Conservation (phyloP, 2,888 invertebrate genomes). For the Clepsis dumicolana region DNA sequence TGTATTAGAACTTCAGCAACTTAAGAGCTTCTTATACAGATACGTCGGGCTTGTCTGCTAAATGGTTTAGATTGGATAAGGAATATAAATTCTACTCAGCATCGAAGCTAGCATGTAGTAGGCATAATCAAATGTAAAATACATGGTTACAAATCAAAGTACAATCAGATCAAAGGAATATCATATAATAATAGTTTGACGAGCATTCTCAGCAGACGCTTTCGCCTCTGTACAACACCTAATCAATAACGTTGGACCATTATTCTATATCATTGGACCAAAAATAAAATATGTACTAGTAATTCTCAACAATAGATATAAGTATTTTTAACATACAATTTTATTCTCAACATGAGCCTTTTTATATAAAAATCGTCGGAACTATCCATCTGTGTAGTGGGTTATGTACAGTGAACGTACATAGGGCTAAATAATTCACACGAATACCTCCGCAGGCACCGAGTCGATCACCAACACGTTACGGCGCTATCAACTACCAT, state of each 20-base stretch:
- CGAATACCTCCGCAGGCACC: not conserved
- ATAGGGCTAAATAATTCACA: not conserved
- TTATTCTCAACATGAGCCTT: slow-evolving; percentile 66
- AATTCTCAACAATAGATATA: slow-evolving; percentile 79
- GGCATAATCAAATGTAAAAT: slow-evolving; percentile 2
- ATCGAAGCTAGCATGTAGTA: not conserved
- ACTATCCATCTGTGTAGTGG: slow-evolving; percentile 49
- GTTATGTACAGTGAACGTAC: slow-evolving; percentile 35
- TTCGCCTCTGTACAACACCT: slow-evolving; percentile 69
- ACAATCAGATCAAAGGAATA: slow-evolving; percentile 20
- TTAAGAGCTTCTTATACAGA: not conserved
- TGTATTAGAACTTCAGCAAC: not conserved
- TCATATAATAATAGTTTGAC: slow-evolving; percentile 10
- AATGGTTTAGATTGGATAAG: not conserved
- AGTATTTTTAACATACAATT: slow-evolving; percentile 52
- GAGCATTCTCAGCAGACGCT: slow-evolving; percentile 47
- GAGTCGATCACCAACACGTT: not conserved
- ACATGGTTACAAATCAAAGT: not conserved
- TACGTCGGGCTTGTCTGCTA: not conserved
- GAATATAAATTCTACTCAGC: not conserved
- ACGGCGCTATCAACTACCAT: not conserved
- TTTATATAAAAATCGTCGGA: slow-evolving; percentile 60
- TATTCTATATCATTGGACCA: slow-evolving; percentile 73
- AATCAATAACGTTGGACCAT: slow-evolving; percentile 75
- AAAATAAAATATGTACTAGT: slow-evolving; percentile 77